Conservation (phyloP, 2,888 invertebrate genomes). For the Acleris cristana region DNA sequence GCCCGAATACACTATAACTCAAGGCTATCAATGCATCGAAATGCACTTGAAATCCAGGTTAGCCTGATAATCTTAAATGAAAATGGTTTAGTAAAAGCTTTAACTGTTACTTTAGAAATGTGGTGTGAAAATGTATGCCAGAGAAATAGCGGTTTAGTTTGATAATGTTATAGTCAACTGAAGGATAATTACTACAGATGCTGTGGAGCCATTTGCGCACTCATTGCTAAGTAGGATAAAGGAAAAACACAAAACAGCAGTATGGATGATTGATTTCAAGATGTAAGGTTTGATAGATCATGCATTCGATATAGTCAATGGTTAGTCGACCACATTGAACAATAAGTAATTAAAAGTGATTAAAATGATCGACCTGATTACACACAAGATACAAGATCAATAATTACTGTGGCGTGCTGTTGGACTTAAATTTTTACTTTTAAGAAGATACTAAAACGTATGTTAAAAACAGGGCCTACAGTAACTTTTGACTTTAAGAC, state of each 20-base stretch:
- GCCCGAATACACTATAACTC: constrained; percentile 11
- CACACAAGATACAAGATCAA: no score
- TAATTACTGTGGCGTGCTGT: no score
- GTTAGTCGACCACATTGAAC: no score
- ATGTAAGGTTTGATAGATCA: no score
- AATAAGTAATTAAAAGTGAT: no score
- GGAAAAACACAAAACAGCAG: background rate
- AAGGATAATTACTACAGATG: background rate
- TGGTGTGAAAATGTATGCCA: constrained; percentile 22
- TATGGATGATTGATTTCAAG: background rate
- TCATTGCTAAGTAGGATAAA: background rate
- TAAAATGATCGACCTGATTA: no score
- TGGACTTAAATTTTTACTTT: no score
- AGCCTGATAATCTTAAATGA: constrained; percentile 27
- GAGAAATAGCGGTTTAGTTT: constrained; percentile 11
- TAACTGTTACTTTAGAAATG: constrained; percentile 19
- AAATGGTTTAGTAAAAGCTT: constrained; percentile 15
- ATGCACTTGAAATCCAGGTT: constrained; percentile 27
- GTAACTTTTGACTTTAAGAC: no score
- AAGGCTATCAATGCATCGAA: constrained; percentile 32
- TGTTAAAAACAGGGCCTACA: no score
- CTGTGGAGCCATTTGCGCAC: background rate
- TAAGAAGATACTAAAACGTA: no score
- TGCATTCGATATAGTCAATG: no score
- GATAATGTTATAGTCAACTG: background rate